Evolutionary conservation across 2,888 invertebrate genomes (phyloP).

Genomic region (Tipula helvola): DNA sequence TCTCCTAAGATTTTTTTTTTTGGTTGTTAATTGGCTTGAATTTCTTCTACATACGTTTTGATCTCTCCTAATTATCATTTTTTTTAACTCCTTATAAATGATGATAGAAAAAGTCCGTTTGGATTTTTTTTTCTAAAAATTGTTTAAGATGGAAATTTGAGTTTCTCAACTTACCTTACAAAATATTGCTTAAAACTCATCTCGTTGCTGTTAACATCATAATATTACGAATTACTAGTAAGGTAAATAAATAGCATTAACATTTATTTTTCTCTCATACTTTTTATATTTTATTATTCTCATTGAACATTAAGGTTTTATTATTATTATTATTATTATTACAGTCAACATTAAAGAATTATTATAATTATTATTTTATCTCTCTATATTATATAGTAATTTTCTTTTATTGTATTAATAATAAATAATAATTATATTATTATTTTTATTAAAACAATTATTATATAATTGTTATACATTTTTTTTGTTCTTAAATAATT

Average conservation of each 20-base stretch:
- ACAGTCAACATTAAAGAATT: neutral
- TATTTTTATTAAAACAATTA: neutral
- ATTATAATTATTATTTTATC: neutral
- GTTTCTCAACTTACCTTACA: too few relatives aligned
- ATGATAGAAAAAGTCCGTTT: too few relatives aligned
- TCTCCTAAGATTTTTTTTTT: too few relatives aligned
- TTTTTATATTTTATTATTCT: neutral
- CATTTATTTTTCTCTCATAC: neutral
- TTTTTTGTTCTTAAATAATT: neutral
- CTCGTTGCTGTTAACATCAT: too few relatives aligned
- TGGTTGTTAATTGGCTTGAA: too few relatives aligned
- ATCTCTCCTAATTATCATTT: too few relatives aligned
- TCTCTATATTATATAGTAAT: neutral
- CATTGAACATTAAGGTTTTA: neutral
- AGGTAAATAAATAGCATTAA: neutral
- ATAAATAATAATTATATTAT: neutral
- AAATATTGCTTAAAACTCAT: too few relatives aligned
- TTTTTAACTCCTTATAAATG: too few relatives aligned
- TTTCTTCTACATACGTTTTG: too few relatives aligned
- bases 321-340: neutral
- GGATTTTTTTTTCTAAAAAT: too few relatives aligned
- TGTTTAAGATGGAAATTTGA: too few relatives aligned
- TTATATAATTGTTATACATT: neutral
- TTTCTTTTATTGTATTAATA: neutral
- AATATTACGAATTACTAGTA: too few relatives aligned